A percentile compares a stretch with the other conserved stretches of the same genome.
Evolutionary conservation across 37 sponge, comb jelly and placozoan species (phyloP).

Genomic region (Haliclona indistincta): DNA sequence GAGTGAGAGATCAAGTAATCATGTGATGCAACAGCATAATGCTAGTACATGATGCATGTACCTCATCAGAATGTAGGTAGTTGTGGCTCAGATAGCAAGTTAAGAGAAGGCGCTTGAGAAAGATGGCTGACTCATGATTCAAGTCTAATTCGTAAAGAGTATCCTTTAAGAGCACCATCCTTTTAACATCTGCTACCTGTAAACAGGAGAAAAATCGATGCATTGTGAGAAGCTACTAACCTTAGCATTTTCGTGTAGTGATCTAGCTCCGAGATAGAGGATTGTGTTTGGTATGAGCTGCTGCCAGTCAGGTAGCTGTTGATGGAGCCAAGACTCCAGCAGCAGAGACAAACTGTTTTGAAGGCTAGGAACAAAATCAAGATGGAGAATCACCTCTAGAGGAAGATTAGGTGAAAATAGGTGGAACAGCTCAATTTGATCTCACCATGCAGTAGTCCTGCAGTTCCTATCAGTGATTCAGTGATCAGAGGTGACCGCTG

Average conservation of each 20-base stretch:
- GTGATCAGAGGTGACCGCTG: too few relatives aligned
- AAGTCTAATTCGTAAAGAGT: slow-evolving; percentile 70
- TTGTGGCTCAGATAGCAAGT: slow-evolving; percentile 34
- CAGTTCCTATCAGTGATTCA: too few relatives aligned
- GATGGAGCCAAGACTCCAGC: slow-evolving; percentile 80
- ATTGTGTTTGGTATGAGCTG: slow-evolving; percentile 58
- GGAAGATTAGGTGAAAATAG: too few relatives aligned
- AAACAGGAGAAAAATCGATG: not conserved
- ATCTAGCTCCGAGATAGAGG: slow-evolving; percentile 47
- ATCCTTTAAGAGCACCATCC: slow-evolving; percentile 60
- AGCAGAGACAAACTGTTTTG: slow-evolving; percentile 39
- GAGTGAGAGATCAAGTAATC: not conserved
- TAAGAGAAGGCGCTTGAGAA: slow-evolving; percentile 62
- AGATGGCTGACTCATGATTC: slow-evolving; percentile 56
- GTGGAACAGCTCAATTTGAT: too few relatives aligned
- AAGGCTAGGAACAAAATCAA: slow-evolving; percentile 20
- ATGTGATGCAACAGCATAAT: not conserved
- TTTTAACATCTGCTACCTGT: slow-evolving; percentile 55
- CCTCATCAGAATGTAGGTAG: slow-evolving; percentile 65
- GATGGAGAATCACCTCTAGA: too few relatives aligned
- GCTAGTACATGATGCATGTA: not conserved
- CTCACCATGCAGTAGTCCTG: too few relatives aligned
- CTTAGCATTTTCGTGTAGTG: slow-evolving; percentile 34
- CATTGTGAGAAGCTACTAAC: slow-evolving; percentile 42
- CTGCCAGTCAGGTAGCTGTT: too few relatives aligned